Evolutionary conservation across 2,113 vertebrate species (phyloP).

Genomic region (Picathartes gymnocephalus): DNA sequence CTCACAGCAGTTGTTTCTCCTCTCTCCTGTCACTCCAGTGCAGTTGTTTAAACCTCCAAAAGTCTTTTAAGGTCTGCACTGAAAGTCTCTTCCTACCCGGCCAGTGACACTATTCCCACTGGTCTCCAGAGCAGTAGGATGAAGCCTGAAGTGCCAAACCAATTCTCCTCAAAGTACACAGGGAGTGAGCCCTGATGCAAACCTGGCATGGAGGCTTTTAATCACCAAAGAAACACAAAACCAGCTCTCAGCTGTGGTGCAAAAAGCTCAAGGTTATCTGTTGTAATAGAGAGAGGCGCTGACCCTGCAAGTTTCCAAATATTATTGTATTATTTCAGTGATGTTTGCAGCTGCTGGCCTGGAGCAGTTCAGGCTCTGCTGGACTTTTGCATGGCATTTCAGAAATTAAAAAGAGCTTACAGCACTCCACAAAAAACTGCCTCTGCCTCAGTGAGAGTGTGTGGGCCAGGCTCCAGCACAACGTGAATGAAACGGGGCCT

Average conservation of each 20-base stretch:
- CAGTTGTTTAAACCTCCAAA: neutral
- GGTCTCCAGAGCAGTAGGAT: neutral
- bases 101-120: neutral
- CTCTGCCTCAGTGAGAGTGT: neutral
- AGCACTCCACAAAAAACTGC: neutral
- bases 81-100: neutral
- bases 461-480: conserved; percentile 45
- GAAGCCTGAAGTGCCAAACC: neutral
- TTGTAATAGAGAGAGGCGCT: neutral
- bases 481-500: neutral
- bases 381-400: neutral
- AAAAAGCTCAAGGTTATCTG: neutral
- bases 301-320: neutral
- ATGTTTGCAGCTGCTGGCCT: neutral
- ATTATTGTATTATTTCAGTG: neutral
- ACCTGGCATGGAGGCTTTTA: neutral
- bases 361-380: neutral
- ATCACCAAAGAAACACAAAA: neutral
- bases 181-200: neutral
- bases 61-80: neutral
- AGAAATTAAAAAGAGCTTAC: neutral
- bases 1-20: neutral
- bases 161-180: neutral
- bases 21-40: neutral
- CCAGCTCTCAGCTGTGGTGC: neutral